Evolutionary conservation across 2,113 vertebrate species (phyloP), one percentile per base, ranked within the genome.

Genomic region (Gallinago media): DNA sequence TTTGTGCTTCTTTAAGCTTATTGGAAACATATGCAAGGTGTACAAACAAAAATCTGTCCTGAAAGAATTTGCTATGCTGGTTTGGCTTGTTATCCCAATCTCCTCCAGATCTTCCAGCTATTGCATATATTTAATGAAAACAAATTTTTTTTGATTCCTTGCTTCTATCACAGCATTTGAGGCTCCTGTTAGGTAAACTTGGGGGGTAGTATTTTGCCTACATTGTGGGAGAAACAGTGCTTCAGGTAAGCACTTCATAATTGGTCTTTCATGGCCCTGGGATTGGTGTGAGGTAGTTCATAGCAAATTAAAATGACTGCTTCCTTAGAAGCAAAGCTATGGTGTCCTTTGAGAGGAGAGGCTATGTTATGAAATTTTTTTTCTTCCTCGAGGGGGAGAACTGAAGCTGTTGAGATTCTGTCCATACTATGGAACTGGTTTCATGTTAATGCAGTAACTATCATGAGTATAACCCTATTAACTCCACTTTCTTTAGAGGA

Each of bases 401-500:
- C 3, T 88, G 20, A 68, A 79, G 12, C 3, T 38, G 6, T 29
- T 32, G 29, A 65, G 1, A 1, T 56, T 87, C 12, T 82, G 6
- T 68, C 27, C 18, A 2, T 88, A 12, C 5, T 27, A 0, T 61
- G 27, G 38, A 80, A 49, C 23, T 42, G 17, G 12, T 63, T 78
- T 55, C 86, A 12, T 56, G 13, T 32, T 75, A 21, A 71, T 46
- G 12, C 13, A 66, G 1, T 46, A 65, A 62, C 9, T 79, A 0
- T 21, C 3, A 17, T 32, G 68, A 44, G 22, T 9, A 4, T 88
- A 75, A 83, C 20, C 8, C 52, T 72, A 20, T 90, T 77, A 56
- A 59, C 20, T 56, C n/a, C 2, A 4, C 9, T 85, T 94, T 91
- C 8, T 91, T 55, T 56, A 99, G 99, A 97, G 82, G 98, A 99